A percentile compares a stretch with the other conserved stretches of the same genome.
These are phyloP conservation scores for Alectura lathami DNA, from an alignment of 2,113 vertebrate genomes.

Conservation along the genomic window DNA sequence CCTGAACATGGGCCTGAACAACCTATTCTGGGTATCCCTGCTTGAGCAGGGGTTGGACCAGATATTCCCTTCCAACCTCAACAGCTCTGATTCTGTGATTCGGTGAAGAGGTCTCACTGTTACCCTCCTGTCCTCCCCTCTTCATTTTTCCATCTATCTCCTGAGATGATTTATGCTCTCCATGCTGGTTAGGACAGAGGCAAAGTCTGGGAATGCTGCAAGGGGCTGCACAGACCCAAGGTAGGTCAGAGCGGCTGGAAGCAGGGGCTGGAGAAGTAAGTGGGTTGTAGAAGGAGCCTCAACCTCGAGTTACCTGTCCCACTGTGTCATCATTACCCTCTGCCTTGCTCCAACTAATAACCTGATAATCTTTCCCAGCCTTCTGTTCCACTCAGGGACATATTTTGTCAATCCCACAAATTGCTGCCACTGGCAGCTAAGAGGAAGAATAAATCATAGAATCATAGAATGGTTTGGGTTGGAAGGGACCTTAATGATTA, in stretches of 20 bases:
- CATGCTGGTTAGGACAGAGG: background rate
- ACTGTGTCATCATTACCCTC: background rate
- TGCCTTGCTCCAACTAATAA: background rate
- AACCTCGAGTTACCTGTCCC: background rate
- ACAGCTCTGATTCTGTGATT: background rate
- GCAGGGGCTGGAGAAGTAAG: background rate
- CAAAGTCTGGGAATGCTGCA: background rate
- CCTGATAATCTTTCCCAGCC: background rate
- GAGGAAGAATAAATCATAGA: background rate
- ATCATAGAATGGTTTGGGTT: too few species aligned
- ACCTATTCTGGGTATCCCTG: background rate
- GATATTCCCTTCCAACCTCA: background rate
- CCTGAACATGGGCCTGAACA: background rate
- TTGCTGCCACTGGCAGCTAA: background rate
- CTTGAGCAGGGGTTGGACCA: background rate
- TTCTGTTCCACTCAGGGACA: background rate
- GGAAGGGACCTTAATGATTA: too few species aligned
- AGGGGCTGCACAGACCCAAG: background rate
- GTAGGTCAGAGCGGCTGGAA: background rate
- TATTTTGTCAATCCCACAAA: background rate
- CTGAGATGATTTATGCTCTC: background rate
- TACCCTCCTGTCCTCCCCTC: background rate
- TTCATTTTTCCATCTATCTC: background rate
- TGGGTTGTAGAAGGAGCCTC: background rate
- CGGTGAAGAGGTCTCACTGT: background rate